Evolutionary conservation across 2,888 invertebrate genomes (phyloP), one percentile per base, ranked within the genome.

Genomic region (Rhagonycha lutea): DNA sequence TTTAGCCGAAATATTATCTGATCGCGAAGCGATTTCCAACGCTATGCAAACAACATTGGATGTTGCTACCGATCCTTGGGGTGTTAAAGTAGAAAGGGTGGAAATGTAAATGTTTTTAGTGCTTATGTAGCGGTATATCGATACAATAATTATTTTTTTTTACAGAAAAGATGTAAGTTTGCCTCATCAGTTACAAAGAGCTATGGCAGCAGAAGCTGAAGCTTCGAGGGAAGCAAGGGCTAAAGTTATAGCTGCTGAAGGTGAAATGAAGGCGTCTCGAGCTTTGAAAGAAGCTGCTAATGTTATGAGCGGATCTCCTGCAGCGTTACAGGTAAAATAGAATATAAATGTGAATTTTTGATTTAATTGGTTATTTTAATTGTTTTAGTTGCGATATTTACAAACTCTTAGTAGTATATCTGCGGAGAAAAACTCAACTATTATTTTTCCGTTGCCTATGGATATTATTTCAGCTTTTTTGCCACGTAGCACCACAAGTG

Each of bases 391-490:
- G 77, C 91, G 96, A n/a, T 96, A 96, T 86, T 89, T 96, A 61
- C 98, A 98, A 89, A 98, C 98, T 0, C 89, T 98, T 74, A 96
- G 92, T 89, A 94, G 95, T 73, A 97, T 98, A 87, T 96, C 97
- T 0, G 95, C 96, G 0, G 97, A 98, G 89, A 97, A 97, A 89
- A 97, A 97, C 87, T 97, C 97, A 0, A 98, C 97, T 0, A 97
- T 98, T 82, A 94, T 98, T 76, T 98, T 98, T 86, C 98, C 98
- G 0, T 89, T 98, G 81, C 98, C 98, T 0, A 92, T 98, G 88
- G 97, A 98, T 84, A 87, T 95, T 69, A 84, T 94, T 24, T 85
- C 86, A 24, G 87, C 89, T 12, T 92, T 93, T 84, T 83, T 92
- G 61, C 89, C 26, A 4, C 18, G 26, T 4, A 7, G 2, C 26